Evolutionary conservation across 2,113 vertebrate species (phyloP).

Genomic region (Anhinga anhinga): DNA sequence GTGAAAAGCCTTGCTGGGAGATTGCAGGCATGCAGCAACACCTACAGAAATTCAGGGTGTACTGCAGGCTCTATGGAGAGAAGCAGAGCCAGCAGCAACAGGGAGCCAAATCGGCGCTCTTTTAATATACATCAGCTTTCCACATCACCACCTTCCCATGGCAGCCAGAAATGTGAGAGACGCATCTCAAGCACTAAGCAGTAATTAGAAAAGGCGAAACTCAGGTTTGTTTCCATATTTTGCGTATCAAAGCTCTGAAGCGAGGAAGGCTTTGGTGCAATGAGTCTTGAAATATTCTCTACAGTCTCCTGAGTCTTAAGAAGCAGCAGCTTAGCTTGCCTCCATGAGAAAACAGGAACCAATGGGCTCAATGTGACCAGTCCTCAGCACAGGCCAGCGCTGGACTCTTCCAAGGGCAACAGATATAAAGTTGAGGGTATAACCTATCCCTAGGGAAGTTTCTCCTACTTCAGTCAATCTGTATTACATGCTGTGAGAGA

Average conservation of each 20-base stretch:
- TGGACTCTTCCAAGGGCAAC: background rate
- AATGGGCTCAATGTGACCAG: background rate
- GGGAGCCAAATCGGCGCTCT: background rate
- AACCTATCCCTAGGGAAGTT: background rate
- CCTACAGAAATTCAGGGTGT: constrained; percentile 65
- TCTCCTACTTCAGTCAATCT: background rate
- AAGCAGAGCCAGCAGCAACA: constrained; percentile 33
- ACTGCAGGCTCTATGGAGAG: background rate
- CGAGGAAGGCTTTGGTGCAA: constrained; percentile 25
- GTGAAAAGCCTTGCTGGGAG: background rate
- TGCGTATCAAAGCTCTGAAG: constrained; percentile 29
- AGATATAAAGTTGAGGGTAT: background rate
- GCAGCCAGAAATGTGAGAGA: constrained; percentile 62
- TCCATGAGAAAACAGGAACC: background rate
- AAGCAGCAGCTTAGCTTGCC: background rate
- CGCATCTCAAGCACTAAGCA: constrained; percentile 39
- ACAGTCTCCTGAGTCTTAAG: background rate
- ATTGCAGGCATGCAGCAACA: constrained; percentile 62
- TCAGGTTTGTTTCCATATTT: constrained; percentile 37
- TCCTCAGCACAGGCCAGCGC: background rate
- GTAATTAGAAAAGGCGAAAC: constrained; percentile 64
- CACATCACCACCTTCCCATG: constrained; percentile 61
- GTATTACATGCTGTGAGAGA: background rate
- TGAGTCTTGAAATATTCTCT: constrained; percentile 32
- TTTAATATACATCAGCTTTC: constrained; percentile 62